Evolutionary conservation across 2,797 vertebrate species (phyloP).

Genomic region (Myotis vivesi): DNA sequence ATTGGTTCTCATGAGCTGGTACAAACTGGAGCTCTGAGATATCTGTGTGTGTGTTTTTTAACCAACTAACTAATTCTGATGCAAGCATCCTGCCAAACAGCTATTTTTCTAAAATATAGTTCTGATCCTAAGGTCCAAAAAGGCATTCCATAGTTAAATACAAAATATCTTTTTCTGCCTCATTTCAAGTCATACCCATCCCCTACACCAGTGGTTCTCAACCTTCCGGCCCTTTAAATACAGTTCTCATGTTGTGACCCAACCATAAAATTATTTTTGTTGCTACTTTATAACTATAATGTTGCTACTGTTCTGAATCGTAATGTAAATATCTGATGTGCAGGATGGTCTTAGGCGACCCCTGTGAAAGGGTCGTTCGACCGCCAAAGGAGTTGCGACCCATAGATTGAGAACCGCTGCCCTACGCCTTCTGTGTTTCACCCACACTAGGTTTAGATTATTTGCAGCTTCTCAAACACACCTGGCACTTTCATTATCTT

Average conservation of each 20-base stretch:
- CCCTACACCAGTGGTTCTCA: background rate
- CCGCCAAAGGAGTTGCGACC: too few relatives aligned
- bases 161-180: background rate
- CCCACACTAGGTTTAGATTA: background rate
- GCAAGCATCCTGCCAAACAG: background rate
- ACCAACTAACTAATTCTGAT: conserved; percentile 22
- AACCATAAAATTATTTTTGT: too few relatives aligned
- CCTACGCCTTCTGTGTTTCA: background rate
- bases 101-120: conserved; percentile 39
- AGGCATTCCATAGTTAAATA: background rate
- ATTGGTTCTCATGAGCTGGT: background rate
- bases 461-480: conserved; percentile 11
- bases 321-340: too few relatives aligned
- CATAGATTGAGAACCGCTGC: too few relatives aligned
- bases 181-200: conserved; percentile 11
- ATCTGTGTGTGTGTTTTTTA: background rate
- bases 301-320: too few relatives aligned
- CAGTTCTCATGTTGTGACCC: too few relatives aligned
- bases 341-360: too few relatives aligned
- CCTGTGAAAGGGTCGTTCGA: too few relatives aligned
- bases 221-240: too few relatives aligned
- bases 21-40: background rate
- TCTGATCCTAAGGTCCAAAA: conserved; percentile 2
- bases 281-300: too few relatives aligned
- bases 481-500: conserved; percentile 1